phyloP scores from a whole-genome alignment of 2,113 vertebrate species.

The Urocolius indicus region DNA sequence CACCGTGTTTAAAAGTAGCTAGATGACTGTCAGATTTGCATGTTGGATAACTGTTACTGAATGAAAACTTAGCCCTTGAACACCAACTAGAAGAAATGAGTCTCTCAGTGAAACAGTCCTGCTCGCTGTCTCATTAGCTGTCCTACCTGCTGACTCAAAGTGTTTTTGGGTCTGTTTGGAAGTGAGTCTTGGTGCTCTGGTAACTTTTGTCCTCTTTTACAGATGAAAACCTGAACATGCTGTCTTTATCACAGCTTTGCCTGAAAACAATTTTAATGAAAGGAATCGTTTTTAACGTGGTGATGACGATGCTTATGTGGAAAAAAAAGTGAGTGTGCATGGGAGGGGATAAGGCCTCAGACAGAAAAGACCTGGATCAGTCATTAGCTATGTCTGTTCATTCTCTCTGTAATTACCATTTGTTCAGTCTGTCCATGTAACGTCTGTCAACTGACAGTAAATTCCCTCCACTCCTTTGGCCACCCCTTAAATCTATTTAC shows the following conservation, averaged over 20 bases:
- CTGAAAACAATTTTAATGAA: constrained; percentile 74
- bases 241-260: constrained; percentile 58
- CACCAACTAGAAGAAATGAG: background rate
- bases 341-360: background rate
- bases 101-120: background rate
- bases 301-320: constrained; percentile 72
- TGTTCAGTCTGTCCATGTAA: background rate
- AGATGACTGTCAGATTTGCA: background rate
- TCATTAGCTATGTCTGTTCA: background rate
- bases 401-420: background rate
- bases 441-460: background rate
- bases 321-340: constrained; percentile 67
- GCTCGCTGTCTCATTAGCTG: fast-evolving
- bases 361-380: background rate
- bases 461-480: background rate
- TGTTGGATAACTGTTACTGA: background rate
- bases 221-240: too few species aligned
- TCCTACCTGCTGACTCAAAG: background rate
- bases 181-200: too few species aligned
- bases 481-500: background rate
- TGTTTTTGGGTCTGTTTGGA: too few species aligned
- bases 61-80: background rate
- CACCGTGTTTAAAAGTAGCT: background rate
- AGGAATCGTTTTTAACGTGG: constrained; percentile 67
- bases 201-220: too few species aligned